A percentile compares a stretch with the other conserved stretches of the same genome.
phyloP scores from a whole-genome alignment of 2,113 vertebrate genomes.

The Eidolon helvum region DNA sequence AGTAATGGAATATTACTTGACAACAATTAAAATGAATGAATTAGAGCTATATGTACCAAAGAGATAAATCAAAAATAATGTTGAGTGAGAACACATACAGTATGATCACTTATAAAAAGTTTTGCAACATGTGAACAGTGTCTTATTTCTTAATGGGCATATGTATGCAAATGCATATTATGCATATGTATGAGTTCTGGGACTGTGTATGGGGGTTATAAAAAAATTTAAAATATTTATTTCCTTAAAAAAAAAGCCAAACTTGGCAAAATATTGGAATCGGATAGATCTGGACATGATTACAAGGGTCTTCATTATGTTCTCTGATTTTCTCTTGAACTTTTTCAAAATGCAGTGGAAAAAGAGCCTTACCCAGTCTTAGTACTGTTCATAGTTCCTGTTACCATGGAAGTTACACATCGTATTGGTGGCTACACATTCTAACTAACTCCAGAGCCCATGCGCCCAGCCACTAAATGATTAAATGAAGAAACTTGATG shows the following conservation, averaged over 20 bases:
- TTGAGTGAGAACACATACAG: not conserved
- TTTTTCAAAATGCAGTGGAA: not conserved
- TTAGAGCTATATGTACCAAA: not conserved
- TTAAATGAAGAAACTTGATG: not conserved
- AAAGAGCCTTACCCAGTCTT: not conserved
- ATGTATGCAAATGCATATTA: not conserved
- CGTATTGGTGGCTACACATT: not conserved
- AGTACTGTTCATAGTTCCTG: not conserved
- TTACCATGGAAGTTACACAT: not conserved
- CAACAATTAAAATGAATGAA: not conserved
- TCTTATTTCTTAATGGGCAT: not conserved
- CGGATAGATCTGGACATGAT: not conserved
- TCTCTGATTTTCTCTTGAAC: not conserved
- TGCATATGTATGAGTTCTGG: not conserved
- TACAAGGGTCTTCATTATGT: not conserved
- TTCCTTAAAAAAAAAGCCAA: not conserved
- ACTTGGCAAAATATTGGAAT: not conserved
- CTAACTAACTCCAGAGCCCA: not conserved
- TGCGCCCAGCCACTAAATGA: accelerated
- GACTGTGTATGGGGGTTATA: not conserved
- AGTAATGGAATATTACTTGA: not conserved
- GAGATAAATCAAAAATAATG: not conserved
- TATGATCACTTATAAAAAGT: conserved; percentile 4
- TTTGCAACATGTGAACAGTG: not conserved
- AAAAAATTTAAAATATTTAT: not conserved